Evolutionary conservation across 92 coral and sea anemone species (phyloP).

Genomic region (Anthopleura xanthogrammica): DNA sequence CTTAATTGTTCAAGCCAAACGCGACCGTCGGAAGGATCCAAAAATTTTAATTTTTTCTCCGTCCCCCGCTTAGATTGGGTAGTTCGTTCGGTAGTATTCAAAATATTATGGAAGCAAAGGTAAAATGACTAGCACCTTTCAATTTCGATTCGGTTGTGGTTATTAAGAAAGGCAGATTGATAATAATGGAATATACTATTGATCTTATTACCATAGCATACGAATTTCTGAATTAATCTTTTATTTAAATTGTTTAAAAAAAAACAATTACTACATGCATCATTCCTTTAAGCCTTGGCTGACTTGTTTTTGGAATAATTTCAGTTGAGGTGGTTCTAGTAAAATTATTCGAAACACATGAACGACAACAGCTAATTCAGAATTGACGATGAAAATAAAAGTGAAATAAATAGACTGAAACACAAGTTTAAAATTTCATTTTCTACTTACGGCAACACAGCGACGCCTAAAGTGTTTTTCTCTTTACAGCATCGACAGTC

Average conservation of each 20-base stretch:
- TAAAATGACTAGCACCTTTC: constrained; percentile 8
- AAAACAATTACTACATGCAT: background rate
- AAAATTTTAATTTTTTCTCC: constrained; percentile 5
- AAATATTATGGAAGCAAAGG: constrained; percentile 9
- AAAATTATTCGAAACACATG: background rate
- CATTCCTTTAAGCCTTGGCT: too few species aligned
- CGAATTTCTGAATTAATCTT: background rate
- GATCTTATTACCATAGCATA: constrained; percentile 6
- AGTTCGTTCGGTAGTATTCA: constrained; percentile 2
- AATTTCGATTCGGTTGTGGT: constrained; percentile 6
- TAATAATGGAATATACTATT: background rate
- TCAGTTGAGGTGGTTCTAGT: background rate
- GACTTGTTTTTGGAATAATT: background rate
- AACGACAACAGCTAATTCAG: background rate
- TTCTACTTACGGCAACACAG: constrained; percentile 25
- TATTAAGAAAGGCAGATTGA: constrained; percentile 7
- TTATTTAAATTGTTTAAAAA: background rate
- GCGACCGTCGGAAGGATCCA: constrained; percentile 20
- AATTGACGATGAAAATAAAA: background rate
- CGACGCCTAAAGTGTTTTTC: constrained; percentile 9
- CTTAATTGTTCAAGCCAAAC: constrained; percentile 22
- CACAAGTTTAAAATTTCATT: background rate
- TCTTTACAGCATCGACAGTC: background rate
- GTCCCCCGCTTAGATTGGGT: constrained; percentile 9
- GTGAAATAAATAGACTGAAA: background rate